phyloP scores from a whole-genome alignment of 2,797 vertebrate species.

The Neopelma chrysocephalum region DNA sequence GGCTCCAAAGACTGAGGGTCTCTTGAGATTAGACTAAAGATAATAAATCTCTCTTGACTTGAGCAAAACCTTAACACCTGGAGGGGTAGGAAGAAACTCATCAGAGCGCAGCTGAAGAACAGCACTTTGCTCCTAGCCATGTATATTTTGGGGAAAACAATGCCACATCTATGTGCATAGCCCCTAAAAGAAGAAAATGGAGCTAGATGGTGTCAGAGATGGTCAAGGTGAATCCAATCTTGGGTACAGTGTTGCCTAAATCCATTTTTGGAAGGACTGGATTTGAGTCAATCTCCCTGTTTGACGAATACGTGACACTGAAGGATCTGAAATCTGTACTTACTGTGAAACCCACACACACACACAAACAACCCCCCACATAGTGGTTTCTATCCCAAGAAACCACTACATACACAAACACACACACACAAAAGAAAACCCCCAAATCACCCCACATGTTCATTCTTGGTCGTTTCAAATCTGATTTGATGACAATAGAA shows the following conservation, averaged over 20 bases:
- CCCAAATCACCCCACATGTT: neutral
- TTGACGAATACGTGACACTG: neutral
- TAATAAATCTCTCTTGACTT: neutral
- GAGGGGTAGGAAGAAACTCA: neutral
- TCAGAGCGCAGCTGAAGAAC: neutral
- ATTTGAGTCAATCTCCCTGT: neutral
- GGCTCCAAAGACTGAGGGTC: neutral
- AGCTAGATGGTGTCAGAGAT: neutral
- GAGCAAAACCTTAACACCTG: neutral
- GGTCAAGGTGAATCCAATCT: neutral
- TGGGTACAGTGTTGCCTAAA: neutral
- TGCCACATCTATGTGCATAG: neutral
- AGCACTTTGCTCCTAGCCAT: neutral
- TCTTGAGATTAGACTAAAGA: neutral
- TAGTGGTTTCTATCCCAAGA: neutral
- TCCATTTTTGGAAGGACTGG: neutral
- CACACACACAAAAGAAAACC: neutral
- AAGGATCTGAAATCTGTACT: neutral
- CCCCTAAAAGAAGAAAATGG: neutral
- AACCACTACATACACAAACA: neutral
- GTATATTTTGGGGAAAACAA: neutral
- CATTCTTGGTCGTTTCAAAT: neutral
- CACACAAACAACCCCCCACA: too few relatives aligned
- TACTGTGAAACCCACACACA: neutral
- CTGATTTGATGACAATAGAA: neutral